Evolutionary conservation across 53 echinoderm and acorn worm species (phyloP).

Genomic region (Apostichopus leukothele): DNA sequence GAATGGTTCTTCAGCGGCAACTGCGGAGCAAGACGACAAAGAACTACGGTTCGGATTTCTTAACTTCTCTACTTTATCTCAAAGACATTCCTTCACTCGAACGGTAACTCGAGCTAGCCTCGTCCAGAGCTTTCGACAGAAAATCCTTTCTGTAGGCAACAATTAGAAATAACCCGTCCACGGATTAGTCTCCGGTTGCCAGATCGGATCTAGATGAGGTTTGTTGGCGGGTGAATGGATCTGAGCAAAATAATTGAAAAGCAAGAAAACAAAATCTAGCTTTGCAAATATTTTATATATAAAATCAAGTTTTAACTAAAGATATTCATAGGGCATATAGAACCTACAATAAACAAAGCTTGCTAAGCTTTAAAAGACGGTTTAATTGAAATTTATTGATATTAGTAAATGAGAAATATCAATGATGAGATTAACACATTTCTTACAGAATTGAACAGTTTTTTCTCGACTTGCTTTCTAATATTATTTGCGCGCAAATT

Average conservation of each 20-base stretch:
- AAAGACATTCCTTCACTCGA: slow-evolving; percentile 45
- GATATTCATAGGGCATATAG: no score
- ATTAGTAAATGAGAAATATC: no score
- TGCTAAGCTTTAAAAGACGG: no score
- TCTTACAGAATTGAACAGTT: no score
- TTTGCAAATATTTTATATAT: not conserved
- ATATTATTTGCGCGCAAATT: no score
- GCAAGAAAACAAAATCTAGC: not conserved
- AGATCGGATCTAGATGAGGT: slow-evolving; percentile 31
- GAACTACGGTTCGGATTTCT: slow-evolving; percentile 21
- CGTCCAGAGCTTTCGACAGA: slow-evolving; percentile 32
- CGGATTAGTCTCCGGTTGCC: slow-evolving; percentile 43
- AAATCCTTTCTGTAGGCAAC: slow-evolving; percentile 45
- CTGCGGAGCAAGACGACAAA: not conserved
- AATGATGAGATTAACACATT: no score
- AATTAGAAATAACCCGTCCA: slow-evolving; percentile 35
- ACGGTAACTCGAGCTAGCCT: slow-evolving; percentile 24
- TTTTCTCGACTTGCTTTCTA: no score
- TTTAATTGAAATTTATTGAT: no score
- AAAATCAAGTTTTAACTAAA: not conserved
- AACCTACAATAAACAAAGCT: no score
- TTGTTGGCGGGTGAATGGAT: not conserved
- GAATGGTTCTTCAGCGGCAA: slow-evolving; percentile 33
- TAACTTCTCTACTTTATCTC: slow-evolving; percentile 30
- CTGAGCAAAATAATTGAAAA: slow-evolving; percentile 11